Evolutionary conservation across 2,113 vertebrate species (phyloP).

Genomic region (Circaetus gallicus): DNA sequence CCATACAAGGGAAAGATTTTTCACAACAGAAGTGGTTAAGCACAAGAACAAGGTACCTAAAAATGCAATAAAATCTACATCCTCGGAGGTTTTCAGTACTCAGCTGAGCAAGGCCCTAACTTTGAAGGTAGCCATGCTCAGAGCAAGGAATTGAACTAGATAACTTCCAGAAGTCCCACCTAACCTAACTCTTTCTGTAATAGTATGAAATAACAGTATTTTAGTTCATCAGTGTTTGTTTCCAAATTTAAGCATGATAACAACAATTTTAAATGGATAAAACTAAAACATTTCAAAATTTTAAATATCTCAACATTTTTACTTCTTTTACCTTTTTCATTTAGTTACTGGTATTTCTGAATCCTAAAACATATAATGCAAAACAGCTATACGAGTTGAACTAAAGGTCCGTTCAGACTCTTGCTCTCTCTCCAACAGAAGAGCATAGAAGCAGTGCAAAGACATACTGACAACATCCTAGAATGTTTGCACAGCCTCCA

Average conservation of each 20-base stretch:
- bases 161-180: neutral
- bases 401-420: neutral
- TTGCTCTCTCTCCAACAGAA: neutral
- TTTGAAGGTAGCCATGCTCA: neutral
- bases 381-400: neutral
- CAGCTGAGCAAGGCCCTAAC: neutral
- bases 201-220: neutral
- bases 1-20: neutral
- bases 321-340: neutral
- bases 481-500: neutral
- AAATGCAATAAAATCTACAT: neutral
- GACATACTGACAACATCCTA: too few species aligned
- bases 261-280: neutral
- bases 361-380: neutral
- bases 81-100: neutral
- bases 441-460: neutral
- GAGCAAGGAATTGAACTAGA: neutral
- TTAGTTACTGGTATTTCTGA: neutral
- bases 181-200: neutral
- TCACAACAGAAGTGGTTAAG: neutral
- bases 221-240: neutral
- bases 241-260: neutral
- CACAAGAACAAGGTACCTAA: neutral
- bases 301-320: neutral
- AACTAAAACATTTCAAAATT: neutral